Evolutionary conservation across 2,113 vertebrate species (phyloP).

Genomic region (Periophthalmus modestus): DNA sequence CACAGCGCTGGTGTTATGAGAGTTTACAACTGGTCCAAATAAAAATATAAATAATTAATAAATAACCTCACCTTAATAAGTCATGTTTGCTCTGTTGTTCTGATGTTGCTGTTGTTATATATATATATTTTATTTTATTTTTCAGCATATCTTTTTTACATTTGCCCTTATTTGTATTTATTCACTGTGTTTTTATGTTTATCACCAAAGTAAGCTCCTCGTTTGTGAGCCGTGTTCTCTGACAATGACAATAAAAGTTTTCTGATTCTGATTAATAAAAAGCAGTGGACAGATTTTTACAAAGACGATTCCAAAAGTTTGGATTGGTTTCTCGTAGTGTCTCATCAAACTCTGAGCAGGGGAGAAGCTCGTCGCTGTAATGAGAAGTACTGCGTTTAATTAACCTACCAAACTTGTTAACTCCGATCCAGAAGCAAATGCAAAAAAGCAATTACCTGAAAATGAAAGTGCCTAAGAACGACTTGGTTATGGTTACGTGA

Average conservation of each 20-base stretch:
- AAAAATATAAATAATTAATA: not conserved
- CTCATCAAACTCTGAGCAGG: not conserved
- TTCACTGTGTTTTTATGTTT: no score
- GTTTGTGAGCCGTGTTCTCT: no score
- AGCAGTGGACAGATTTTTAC: not conserved
- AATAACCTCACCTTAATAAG: no score
- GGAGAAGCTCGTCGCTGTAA: not conserved
- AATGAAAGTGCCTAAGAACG: not conserved
- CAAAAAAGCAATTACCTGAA: conserved; percentile 2
- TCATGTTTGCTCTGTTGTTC: no score
- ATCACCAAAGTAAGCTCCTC: no score
- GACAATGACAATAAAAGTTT: no score
- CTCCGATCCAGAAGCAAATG: not conserved
- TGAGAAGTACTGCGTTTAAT: not conserved
- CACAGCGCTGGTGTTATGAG: not conserved
- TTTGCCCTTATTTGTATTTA: no score
- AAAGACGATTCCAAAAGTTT: not conserved
- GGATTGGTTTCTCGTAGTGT: not conserved
- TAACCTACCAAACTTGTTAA: not conserved
- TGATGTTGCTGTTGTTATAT: no score
- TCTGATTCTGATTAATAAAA: no score
- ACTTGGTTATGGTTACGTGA: conserved; percentile 2
- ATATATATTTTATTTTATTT: no score
- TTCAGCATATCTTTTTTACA: no score
- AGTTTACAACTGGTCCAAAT: not conserved